phyloP scores from a whole-genome alignment of 2,797 vertebrate species.

The Clarias pachynema region DNA sequence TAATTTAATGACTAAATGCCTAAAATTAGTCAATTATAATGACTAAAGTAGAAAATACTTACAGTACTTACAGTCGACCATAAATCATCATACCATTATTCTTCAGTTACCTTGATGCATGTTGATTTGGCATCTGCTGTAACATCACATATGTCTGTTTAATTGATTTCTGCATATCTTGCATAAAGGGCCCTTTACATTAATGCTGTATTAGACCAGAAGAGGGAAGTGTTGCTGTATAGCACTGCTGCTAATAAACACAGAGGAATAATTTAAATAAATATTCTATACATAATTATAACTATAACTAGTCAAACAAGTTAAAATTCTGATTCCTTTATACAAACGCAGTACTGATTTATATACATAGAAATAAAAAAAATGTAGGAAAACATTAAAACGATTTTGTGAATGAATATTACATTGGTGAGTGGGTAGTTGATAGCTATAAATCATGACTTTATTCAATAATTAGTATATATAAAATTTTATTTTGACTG shows the following conservation, averaged over 20 bases:
- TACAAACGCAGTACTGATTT: not conserved
- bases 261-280: not conserved
- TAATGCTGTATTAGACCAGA: conserved; percentile 42
- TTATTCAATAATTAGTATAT: not conserved
- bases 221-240: conserved; percentile 64
- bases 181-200: not conserved
- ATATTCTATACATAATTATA: not conserved
- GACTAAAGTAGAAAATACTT: not conserved
- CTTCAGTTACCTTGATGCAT: not conserved
- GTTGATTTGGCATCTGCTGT: not conserved
- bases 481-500: not conserved
- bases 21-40: too few species aligned
- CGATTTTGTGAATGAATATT: not conserved
- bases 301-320: not conserved
- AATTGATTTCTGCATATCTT: not conserved
- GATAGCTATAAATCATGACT: not conserved
- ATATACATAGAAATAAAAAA: not conserved
- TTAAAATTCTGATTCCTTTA: not conserved
- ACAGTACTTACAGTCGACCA: not conserved
- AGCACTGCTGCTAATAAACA: conserved; percentile 11
- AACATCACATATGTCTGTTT: not conserved
- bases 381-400: not conserved
- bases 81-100: not conserved
- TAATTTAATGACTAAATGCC: not conserved
- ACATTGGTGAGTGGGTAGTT: not conserved